Percentiles rank a stretch among this genome's conserved stretches.
Conservation (phyloP, 2,113 vertebrate species). For the Elephantulus edwardii region DNA sequence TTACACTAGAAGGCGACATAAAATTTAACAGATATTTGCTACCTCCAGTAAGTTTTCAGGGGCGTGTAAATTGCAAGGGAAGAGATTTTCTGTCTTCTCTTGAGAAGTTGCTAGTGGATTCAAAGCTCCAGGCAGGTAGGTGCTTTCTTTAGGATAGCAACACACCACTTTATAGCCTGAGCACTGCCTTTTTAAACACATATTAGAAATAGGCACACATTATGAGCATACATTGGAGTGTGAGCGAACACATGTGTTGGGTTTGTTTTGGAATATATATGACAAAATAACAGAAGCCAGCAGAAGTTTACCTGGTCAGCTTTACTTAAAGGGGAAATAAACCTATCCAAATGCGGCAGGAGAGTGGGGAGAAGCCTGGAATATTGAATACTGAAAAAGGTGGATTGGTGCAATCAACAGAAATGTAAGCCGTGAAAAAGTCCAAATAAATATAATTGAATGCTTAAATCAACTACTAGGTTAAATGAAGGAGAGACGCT, state of each 20-base stretch:
- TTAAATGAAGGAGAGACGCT: background rate
- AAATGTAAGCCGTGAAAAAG: background rate
- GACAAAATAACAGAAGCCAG: background rate
- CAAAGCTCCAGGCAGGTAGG: too few relatives aligned
- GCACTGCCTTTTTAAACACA: too few relatives aligned
- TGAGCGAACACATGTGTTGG: rapidly evolving
- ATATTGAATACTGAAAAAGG: background rate
- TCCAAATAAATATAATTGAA: background rate
- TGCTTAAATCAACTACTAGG: background rate
- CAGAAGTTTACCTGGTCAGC: background rate
- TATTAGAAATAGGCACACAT: background rate
- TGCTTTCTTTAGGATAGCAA: too few relatives aligned
- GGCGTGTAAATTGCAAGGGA: too few relatives aligned
- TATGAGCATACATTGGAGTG: background rate
- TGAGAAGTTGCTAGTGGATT: too few relatives aligned
- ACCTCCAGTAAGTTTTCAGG: too few relatives aligned
- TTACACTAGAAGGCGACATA: background rate
- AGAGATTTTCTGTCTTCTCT: too few relatives aligned
- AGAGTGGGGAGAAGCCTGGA: background rate
- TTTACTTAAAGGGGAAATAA: background rate
- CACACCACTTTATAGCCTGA: too few relatives aligned
- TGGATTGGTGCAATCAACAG: too few relatives aligned
- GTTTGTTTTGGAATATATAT: background rate
- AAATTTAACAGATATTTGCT: background rate
- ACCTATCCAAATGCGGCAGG: too few relatives aligned